Evolutionary conservation across 2,113 vertebrate genomes (phyloP), one percentile per base, ranked within the genome.

Genomic region (Chaetodon trifascialis): DNA sequence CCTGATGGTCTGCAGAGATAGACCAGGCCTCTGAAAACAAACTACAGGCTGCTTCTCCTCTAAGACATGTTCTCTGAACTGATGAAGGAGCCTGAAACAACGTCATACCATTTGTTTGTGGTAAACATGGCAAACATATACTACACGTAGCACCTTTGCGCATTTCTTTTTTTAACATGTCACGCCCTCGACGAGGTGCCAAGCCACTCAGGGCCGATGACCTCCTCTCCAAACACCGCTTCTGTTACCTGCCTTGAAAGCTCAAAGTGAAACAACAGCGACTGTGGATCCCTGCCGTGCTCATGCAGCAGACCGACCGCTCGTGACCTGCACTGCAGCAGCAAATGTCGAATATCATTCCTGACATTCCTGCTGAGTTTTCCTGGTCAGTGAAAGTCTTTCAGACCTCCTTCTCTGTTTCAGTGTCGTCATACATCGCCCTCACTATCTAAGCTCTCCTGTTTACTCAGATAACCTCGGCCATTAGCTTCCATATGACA

Each of bases 1-100:
- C 34, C 65, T 9, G 83, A 77, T 84, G 80, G 62, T 82, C 47
- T 67, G 82, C 25, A 62, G 21, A 59, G 84, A 85, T 77, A 81
- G 49, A 1, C 25, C 36, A 21, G 23, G 19, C n/a, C 7, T 17
- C 62, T 46, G 42, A 65, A 72, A 77, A 63, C 30, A 65, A 76
- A 76, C 60, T 0, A 3, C n/a, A 17, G 59, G 44, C 64, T 10
- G 51, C 16, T 70, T 68, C 30, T 77, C 36, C 51, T 49, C 60
- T 16, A 17, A 63, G 40, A 59, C 11, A 0, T 68, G 63, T 56
- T 66, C 42, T 71, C 58, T 51, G 1, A 8, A 21, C 68, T 73
- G 64, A 75, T 55, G 52, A 47, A 64, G 30, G 42, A 76, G 49
- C 15, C 67, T 79, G 58, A 47, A 77, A 42, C 23, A 1, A n/a